These are phyloP conservation scores for Petromus typicus DNA, from an alignment of 2,113 vertebrate genomes.

Conservation along the genomic window DNA sequence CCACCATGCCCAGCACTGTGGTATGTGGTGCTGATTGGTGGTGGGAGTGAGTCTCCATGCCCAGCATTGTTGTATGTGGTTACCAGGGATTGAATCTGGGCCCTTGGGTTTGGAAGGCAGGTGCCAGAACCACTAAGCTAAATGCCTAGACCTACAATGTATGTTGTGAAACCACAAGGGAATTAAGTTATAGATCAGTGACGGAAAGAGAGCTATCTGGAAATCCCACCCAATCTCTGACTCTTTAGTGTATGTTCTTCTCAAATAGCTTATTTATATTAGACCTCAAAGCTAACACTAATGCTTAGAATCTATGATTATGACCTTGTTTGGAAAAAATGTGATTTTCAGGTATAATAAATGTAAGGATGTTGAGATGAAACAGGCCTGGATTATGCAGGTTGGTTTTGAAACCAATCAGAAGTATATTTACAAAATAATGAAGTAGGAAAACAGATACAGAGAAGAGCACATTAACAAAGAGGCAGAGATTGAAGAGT, in stretches of 20 bases:
- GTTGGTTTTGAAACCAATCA: background rate
- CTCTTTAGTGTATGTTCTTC: background rate
- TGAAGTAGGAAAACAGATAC: background rate
- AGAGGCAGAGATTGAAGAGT: background rate
- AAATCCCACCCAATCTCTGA: background rate
- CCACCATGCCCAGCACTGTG: no score
- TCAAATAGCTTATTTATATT: background rate
- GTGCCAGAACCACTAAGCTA: no score
- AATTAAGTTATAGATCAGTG: constrained; percentile 36
- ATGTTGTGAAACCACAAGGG: background rate
- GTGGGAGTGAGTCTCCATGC: no score
- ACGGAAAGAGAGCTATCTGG: background rate
- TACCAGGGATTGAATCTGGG: no score
- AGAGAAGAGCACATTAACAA: background rate
- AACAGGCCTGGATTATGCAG: background rate
- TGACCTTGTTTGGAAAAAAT: background rate
- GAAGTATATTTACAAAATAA: background rate
- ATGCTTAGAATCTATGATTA: background rate
- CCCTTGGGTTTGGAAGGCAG: no score
- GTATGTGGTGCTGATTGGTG: no score
- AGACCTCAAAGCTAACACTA: background rate
- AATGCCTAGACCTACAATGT: no score
- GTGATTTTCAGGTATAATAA: background rate
- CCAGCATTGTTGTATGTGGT: no score
- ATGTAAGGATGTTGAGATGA: background rate